A percentile compares a stretch with the other conserved stretches of the same genome.
These are phyloP conservation scores for Calonectris borealis DNA, from an alignment of 2,113 vertebrate species.

Conservation along the genomic window DNA sequence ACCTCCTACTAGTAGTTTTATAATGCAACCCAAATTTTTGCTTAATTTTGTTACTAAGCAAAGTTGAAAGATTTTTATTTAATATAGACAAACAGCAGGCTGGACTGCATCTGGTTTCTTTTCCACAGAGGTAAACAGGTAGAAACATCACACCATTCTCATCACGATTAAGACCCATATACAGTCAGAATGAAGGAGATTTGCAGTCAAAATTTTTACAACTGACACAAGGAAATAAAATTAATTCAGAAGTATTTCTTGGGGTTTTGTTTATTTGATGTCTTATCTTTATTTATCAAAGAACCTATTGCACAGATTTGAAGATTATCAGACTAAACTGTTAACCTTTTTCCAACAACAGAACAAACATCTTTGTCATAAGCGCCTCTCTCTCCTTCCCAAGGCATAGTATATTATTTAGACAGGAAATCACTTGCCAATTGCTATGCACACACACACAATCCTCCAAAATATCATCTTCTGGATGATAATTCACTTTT, in stretches of 20 bases:
- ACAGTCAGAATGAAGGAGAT: neutral
- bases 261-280: neutral
- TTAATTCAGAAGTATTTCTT: neutral
- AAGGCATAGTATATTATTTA: neutral
- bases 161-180: neutral
- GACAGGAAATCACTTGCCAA: neutral
- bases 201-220: neutral
- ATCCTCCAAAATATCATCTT: neutral
- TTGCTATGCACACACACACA: neutral
- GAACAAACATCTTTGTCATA: neutral
- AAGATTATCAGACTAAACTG: neutral
- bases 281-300: neutral
- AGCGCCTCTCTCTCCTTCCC: neutral
- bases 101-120: neutral
- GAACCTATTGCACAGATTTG: neutral
- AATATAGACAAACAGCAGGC: neutral
- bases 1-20: neutral
- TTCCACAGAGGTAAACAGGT: neutral
- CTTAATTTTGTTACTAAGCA: neutral
- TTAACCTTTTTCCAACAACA: neutral
- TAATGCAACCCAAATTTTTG: neutral
- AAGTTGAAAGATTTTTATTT: neutral
- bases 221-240: neutral
- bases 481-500: neutral
- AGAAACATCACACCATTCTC: neutral